phyloP scores from a whole-genome alignment of 2,888 invertebrate species.

The Nemotelus pantherinus region DNA sequence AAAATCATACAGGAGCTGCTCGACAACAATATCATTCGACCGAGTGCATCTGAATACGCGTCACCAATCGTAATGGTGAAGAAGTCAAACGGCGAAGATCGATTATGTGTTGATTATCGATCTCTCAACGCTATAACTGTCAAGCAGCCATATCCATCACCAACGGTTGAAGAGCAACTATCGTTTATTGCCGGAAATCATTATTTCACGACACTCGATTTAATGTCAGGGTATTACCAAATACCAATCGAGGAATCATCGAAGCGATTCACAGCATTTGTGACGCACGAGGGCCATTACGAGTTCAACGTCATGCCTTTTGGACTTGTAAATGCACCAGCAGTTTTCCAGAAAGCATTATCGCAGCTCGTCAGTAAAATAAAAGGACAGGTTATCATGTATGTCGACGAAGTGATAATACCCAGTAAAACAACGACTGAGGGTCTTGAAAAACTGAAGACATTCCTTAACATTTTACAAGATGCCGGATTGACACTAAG shows the following conservation, averaged over 20 bases:
- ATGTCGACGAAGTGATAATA: slow-evolving; percentile 49
- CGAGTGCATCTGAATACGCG: no score
- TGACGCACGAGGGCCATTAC: slow-evolving; percentile 4
- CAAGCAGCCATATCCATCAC: no score
- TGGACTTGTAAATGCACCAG: not conserved
- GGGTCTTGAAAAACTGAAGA: slow-evolving; percentile 32
- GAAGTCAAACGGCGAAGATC: no score
- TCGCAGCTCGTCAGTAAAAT: not conserved
- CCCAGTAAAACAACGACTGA: slow-evolving; percentile 45
- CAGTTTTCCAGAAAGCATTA: not conserved
- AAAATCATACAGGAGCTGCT: no score
- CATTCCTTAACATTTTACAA: slow-evolving; percentile 45
- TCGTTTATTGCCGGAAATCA: no score
- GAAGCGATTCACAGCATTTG: slow-evolving; percentile 35
- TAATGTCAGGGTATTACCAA: not conserved
- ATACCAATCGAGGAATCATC: not conserved
- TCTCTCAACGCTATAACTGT: no score
- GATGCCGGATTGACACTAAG: slow-evolving; percentile 48
- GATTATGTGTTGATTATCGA: no score
- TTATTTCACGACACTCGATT: no score
- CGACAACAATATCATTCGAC: no score
- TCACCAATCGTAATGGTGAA: no score
- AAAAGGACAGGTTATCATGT: slow-evolving; percentile 29
- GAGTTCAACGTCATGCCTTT: slow-evolving; percentile 5
- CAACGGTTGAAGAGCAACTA: no score